Conservation (phyloP, 2,797 vertebrate species). For the Hapalemur alaotrensis region DNA sequence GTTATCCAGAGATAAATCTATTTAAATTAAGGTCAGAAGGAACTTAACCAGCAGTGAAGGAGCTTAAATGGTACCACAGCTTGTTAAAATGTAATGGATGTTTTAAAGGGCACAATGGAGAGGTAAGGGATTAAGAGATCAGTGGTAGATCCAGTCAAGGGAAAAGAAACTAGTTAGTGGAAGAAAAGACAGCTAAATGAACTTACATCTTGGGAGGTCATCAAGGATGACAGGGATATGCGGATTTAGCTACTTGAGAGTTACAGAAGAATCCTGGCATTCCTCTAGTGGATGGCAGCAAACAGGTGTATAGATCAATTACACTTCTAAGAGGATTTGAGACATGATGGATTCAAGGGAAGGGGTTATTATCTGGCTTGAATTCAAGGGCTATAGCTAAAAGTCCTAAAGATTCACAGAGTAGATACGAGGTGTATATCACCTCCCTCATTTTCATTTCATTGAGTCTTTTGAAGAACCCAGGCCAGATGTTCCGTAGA, state of each 20-base stretch:
- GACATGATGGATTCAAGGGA: not conserved
- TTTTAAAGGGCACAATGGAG: not conserved
- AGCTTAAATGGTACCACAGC: not conserved
- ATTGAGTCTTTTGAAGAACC: not conserved
- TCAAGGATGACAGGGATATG: not conserved
- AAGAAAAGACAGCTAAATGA: not conserved
- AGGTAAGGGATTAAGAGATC: not conserved
- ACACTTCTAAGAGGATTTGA: not conserved
- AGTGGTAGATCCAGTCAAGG: not conserved
- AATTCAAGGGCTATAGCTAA: not conserved
- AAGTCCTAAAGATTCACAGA: not conserved
- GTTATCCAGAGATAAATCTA: not conserved
- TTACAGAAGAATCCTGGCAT: not conserved
- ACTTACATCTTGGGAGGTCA: not conserved
- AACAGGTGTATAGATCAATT: not conserved
- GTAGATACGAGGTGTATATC: not conserved
- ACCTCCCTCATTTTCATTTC: not conserved
- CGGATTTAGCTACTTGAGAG: not conserved
- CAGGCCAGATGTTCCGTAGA: not conserved
- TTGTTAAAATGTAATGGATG: not conserved
- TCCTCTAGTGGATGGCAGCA: not conserved
- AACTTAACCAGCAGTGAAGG: not conserved
- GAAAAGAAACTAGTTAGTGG: not conserved
- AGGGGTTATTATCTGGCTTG: not conserved
- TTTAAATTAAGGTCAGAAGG: conserved; percentile 17